Evolutionary conservation across 2,113 vertebrate genomes (phyloP).

Genomic region (Chaetodon auriga): DNA sequence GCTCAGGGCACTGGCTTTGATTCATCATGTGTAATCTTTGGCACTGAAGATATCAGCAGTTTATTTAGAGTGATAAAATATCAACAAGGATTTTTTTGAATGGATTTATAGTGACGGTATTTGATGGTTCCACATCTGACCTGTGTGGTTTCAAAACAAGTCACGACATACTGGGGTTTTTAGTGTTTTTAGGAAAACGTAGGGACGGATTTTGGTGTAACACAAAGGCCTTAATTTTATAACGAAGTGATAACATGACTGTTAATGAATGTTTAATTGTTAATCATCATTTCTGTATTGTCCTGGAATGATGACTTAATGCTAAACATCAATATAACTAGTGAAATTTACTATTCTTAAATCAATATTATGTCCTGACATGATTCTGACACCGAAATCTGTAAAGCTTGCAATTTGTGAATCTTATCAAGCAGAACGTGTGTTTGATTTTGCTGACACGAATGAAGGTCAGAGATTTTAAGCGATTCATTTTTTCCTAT

Average conservation of each 20-base stretch:
- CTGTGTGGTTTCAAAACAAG: background rate
- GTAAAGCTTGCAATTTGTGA: conserved; percentile 15
- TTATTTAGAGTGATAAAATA: conserved; percentile 17
- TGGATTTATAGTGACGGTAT: conserved; percentile 3
- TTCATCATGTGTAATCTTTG: conserved; percentile 24
- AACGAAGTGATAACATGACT: background rate
- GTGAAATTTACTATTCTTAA: no score
- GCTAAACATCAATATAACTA: background rate
- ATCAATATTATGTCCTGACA: background rate
- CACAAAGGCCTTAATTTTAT: background rate
- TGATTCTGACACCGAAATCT: background rate
- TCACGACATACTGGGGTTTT: background rate
- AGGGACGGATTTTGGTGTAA: background rate
- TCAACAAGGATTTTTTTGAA: background rate
- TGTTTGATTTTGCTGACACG: conserved; percentile 38
- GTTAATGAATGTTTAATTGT: background rate
- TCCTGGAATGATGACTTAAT: background rate
- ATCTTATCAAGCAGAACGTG: conserved; percentile 3
- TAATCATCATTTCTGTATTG: conserved; percentile 1
- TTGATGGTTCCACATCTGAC: background rate
- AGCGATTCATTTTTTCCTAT: conserved; percentile 19
- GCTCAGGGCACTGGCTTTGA: conserved; percentile 14
- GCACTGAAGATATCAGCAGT: background rate
- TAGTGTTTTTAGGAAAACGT: background rate
- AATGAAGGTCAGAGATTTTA: conserved; percentile 19